These are phyloP conservation scores for Drosophila baimaii DNA, from an alignment of 1,140 invertebrate genomes.

Conservation along the genomic window DNA sequence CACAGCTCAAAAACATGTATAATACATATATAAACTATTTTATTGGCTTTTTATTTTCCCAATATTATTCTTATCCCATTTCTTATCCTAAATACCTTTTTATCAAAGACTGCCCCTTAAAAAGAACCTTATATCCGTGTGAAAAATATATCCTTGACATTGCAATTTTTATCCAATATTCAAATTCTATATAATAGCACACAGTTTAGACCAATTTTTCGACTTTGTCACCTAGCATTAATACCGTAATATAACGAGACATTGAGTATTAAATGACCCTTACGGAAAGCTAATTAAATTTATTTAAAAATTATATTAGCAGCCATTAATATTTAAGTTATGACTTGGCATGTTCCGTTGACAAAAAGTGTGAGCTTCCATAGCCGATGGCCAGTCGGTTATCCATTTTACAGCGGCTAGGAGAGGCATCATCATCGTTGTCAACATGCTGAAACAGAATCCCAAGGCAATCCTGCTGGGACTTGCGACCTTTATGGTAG, in stretches of 20 bases:
- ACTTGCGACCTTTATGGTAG: constrained; percentile 2
- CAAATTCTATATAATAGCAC: no score
- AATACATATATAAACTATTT: not conserved
- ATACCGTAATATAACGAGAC: not conserved
- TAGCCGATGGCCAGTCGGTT: not conserved
- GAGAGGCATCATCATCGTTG: constrained; percentile 5
- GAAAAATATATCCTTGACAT: not conserved
- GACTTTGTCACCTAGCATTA: not conserved
- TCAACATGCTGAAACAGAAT: constrained; percentile 3
- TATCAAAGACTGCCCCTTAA: not conserved
- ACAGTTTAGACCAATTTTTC: not conserved
- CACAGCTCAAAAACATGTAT: no score
- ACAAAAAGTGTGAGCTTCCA: constrained; percentile 22
- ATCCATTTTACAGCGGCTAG: not conserved
- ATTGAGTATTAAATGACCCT: constrained; percentile 30
- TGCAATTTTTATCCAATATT: not conserved
- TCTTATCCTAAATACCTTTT: not conserved
- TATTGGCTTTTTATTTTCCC: not conserved
- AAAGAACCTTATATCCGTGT: not conserved
- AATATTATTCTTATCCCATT: not conserved
- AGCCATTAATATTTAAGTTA: constrained; percentile 11
- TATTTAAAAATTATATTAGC: constrained; percentile 10
- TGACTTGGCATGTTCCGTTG: not conserved
- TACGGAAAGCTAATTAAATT: constrained; percentile 23
- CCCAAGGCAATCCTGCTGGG: not conserved